A percentile compares a stretch with the other conserved stretches of the same genome.
phyloP scores from a whole-genome alignment of 2,113 vertebrate species.

The Tonatia bakeri region DNA sequence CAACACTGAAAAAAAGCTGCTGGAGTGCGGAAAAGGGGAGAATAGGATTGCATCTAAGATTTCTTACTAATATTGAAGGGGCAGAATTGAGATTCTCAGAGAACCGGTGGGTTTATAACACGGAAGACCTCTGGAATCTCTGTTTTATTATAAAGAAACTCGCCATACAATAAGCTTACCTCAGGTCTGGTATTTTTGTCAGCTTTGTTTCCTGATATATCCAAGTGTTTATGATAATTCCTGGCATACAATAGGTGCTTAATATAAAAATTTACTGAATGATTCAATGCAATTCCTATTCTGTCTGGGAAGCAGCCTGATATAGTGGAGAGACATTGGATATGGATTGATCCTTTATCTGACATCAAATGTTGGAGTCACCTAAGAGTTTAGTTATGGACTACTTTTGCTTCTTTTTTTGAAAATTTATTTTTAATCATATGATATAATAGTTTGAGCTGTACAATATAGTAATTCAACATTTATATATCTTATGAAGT shows the following conservation, averaged over 20 bases:
- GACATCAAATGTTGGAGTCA: neutral
- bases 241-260: neutral
- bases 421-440: too few relatives aligned
- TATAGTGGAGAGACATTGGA: neutral
- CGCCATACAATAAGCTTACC: neutral
- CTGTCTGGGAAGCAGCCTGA: neutral
- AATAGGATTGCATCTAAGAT: neutral
- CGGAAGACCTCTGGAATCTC: neutral
- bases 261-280: constrained; percentile 21
- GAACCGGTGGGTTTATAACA: neutral
- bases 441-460: too few relatives aligned
- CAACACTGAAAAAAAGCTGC: neutral
- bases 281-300: neutral
- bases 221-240: neutral
- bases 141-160: neutral
- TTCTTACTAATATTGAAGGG: neutral
- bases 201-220: neutral
- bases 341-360: neutral
- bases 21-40: neutral
- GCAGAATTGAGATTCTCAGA: neutral
- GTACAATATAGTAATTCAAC: too few relatives aligned
- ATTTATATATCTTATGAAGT: too few relatives aligned
- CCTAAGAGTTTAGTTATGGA: neutral
- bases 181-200: neutral
- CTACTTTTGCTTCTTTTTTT: neutral